Base-by-base conservation (phyloP, 2,888 invertebrate genomes). In the Lathronympha strigana region DNA sequence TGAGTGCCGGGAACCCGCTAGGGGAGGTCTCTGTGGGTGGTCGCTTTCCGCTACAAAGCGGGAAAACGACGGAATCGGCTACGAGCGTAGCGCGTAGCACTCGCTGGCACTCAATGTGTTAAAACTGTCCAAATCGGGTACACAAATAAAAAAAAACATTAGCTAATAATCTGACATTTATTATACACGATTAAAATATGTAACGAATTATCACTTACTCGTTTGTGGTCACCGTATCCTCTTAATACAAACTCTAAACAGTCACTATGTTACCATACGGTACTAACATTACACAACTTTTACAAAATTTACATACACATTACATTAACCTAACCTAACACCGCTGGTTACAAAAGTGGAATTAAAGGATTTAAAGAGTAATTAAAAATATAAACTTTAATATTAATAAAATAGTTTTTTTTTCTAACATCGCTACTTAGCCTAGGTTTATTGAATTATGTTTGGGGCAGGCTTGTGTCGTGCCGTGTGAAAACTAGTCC, bases 221-320 rank as follows among this genome's bases (percentile, higher is more conserved):
- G 76, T 76, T 49, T 77, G 76, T 77, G 76, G 78, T 83, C 74
- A 71, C 71, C 69, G 68, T 72, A 68, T 69, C 57, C 45, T 40
- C 60, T 36, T n/a, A 45, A 36, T 63, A 63, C 31, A 63, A 51
- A 63, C 57, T 49, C 60, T 55, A 63, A 19, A 63, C 61, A 61
- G 69, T 68, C 66, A 55, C 67, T 64, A 61, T 13, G 11, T 9
- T 61, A 67, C 69, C 68, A 49, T 47, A 67, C 67, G 67, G 63
- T 73, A 68, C 68, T 73, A 73, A 63, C 63, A 73, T 73, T 71
- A 73, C 73, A 73, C 74, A 76, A 80, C 76, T 80, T 87, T 84
- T 89, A 90, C 90, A 90, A 90, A 89, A 90, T 88, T 80, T 89
- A 89, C 87, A 89, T 80, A 79, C 70, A 83, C 73, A 15, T 71